Evolutionary conservation across 2,888 invertebrate species (phyloP), one percentile per base, ranked within the genome.

Genomic region (Drosophila diplacantha): DNA sequence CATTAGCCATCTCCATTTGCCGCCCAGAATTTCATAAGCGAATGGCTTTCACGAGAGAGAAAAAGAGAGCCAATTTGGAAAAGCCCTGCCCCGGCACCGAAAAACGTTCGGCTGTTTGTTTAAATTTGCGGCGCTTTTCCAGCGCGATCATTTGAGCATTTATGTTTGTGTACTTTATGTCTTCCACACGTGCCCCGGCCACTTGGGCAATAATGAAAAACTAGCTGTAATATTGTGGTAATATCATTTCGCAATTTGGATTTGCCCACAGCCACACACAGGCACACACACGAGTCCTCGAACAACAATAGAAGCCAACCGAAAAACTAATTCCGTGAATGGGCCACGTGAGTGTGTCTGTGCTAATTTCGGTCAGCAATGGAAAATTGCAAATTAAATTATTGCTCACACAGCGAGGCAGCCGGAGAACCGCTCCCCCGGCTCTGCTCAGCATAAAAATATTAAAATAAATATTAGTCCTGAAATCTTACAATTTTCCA

Each of bases 181-280:
- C 61, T 69, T 69, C 35, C 35, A 53, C 50, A 69, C 69, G 69
- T 70, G 67, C 56, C 67, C 57, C 5, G 9, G 51, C 20, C 16
- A 14, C 18, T 44, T 44, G 34, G 37, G 46, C 61, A 56, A 69
- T 61, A 68, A 68, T 68, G 68, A 55, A 66, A 71, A 71, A 66
- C 61, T 66, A 54, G 64, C 56, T 59, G 64, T 62, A 72, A 65
- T 74, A 53, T 63, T 68, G 64, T 73, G 74, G 61, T 72, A 74
- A 72, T 73, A 74, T 73, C 74, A 72, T 73, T 74, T 74, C 46
- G 71, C 67, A 73, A 73, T 67, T 73, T 72, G 65, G 65, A 73
- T 72, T 58, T 57, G 41, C 53, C 52, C 71, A 44, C 58, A 61
- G 39, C 29, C 50, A 29, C 50, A n/a, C n/a, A 9, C 50, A 29